Base-by-base conservation (phyloP, 2,797 vertebrate genomes). In the Hemibagrus guttatus region DNA sequence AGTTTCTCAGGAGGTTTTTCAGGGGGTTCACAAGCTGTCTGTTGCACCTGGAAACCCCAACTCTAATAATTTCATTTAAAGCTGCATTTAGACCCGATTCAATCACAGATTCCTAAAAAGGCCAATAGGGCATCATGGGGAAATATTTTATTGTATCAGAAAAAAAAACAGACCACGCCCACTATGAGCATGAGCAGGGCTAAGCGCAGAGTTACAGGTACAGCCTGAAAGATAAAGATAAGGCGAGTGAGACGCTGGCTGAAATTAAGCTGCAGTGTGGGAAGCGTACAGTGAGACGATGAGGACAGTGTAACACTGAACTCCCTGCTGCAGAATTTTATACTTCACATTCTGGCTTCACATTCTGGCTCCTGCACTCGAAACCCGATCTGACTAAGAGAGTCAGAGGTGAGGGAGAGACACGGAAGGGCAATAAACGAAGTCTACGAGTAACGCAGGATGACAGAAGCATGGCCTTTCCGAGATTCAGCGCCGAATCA, bases 341-440 rank as follows among this genome's bases (percentile, higher is more conserved):
- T 91, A 89, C 85, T 88, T 89, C 90, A 93, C 92, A 92, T 93
- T n/a, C n/a, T n/a, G n/a, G n/a, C n/a, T 93, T 95, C 92, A 95
- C 90, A 91, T 87, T 87, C 64, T 80, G 84, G 88, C 85, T 90
- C 85, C 85, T 87, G 90, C 58, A 46, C 88, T 90, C 90, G 92
- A 93, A 92, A 93, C 42, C 90, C 84, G 86, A 92, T 92, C 92
- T 93, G 91, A 90, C 23, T 35, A 1, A 42, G 58, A 3, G 13
- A 46, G 58, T 35, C 87, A 84, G 74, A 59, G 83, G 76, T 68
- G 82, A 81, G 81, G 74, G 68, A 80, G 71, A 14, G 59, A 63
- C 52, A 63, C 42, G 54, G 84, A 87, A 78, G 78, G 28, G 80
- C 87, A 92, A 92, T 82, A 91, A 89, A 93, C 89, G 39, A 86